These are phyloP conservation scores for Gymnorhina tibicen DNA, from an alignment of 2,113 vertebrate genomes.

Conservation along the genomic window DNA sequence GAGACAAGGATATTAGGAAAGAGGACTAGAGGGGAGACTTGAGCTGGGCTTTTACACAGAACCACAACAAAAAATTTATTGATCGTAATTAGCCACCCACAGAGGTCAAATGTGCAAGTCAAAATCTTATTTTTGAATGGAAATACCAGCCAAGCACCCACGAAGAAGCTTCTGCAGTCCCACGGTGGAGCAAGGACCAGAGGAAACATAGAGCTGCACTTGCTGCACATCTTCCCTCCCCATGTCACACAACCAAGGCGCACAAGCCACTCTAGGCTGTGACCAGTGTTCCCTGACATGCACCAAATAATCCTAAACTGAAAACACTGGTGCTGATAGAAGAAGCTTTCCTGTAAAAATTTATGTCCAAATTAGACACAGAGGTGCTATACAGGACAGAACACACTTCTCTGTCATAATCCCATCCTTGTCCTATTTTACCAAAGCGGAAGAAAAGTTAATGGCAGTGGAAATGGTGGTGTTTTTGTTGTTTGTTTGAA, in stretches of 20 bases:
- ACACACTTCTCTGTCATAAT: background rate
- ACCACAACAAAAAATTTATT: background rate
- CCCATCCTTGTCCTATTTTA: background rate
- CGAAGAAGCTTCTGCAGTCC: background rate
- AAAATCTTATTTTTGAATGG: background rate
- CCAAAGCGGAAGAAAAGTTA: background rate
- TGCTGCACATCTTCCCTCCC: background rate
- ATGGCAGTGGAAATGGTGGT: background rate
- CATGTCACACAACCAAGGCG: rapidly evolving
- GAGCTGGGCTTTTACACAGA: background rate
- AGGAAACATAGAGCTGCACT: rapidly evolving
- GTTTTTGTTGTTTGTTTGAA: background rate
- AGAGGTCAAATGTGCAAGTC: background rate
- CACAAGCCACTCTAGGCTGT: background rate
- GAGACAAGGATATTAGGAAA: background rate
- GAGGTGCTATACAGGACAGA: background rate
- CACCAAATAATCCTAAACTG: background rate
- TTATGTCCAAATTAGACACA: background rate
- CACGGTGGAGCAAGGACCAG: background rate
- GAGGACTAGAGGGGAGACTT: rapidly evolving
- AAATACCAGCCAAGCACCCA: background rate
- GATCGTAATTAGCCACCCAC: background rate
- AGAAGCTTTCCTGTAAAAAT: background rate
- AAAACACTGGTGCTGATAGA: background rate
- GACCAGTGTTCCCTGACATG: background rate